Evolutionary conservation across 2,797 vertebrate species (phyloP).

Genomic region (Tachyglossus aculeatus): DNA sequence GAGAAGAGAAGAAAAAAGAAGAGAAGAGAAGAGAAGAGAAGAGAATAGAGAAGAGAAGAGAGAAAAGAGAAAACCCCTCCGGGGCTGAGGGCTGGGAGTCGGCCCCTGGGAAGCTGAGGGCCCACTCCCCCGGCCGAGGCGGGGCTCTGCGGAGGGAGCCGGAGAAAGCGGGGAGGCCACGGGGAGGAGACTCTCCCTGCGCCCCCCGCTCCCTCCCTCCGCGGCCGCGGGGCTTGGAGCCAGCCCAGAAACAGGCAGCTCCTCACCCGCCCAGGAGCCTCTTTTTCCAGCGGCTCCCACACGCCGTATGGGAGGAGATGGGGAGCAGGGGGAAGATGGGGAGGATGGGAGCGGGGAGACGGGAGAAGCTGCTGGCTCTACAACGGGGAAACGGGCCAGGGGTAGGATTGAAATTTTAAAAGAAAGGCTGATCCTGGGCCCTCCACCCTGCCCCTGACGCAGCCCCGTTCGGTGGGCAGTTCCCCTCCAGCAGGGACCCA

Average conservation of each 20-base stretch:
- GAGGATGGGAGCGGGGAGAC: too few species aligned
- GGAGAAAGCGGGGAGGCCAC: too few species aligned
- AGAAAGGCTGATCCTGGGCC: too few species aligned
- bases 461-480: neutral
- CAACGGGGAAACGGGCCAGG: too few species aligned
- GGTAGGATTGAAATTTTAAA: too few species aligned
- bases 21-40: neutral
- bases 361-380: too few species aligned
- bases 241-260: neutral
- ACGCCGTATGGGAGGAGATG: neutral
- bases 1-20: neutral
- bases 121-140: neutral
- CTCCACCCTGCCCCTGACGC: slow-evolving; percentile 31
- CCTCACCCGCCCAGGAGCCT: neutral
- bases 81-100: neutral
- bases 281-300: neutral
- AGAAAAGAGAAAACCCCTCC: neutral
- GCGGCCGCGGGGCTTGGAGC: neutral
- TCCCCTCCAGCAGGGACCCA: slow-evolving; percentile 48
- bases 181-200: neutral
- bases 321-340: too few species aligned
- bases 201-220: neutral
- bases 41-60: neutral
- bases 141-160: too few species aligned
- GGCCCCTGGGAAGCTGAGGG: neutral